phyloP scores from a whole-genome alignment of 2,113 vertebrate genomes.

The Tursiops truncatus region DNA sequence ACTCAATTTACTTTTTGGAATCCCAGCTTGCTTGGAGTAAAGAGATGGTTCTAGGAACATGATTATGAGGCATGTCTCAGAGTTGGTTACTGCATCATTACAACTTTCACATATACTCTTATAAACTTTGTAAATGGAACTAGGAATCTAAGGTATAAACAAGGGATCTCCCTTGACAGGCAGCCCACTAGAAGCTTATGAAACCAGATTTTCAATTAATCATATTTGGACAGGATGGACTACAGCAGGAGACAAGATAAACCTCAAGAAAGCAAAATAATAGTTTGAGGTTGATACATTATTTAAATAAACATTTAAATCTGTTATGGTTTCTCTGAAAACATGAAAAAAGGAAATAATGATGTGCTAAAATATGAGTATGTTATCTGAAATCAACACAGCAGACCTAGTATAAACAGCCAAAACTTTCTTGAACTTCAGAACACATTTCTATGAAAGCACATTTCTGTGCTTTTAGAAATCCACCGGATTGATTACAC shows the following conservation, averaged over 20 bases:
- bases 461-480: neutral
- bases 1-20: neutral
- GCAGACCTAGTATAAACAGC: neutral
- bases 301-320: neutral
- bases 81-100: neutral
- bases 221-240: neutral
- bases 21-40: neutral
- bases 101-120: neutral
- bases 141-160: neutral
- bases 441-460: neutral
- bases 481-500: neutral
- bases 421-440: neutral
- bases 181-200: neutral
- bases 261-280: neutral
- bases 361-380: neutral
- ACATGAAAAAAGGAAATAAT: neutral
- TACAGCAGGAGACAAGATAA: neutral
- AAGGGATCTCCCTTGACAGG: neutral
- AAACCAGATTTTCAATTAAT: neutral
- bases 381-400: neutral
- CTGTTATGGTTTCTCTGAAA: neutral
- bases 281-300: neutral
- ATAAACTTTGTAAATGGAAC: neutral
- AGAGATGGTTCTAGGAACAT: neutral
- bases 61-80: neutral